These are phyloP conservation scores for Coronaproctus castanopsis DNA, from an alignment of 2,888 invertebrate genomes.

Conservation along the genomic window DNA sequence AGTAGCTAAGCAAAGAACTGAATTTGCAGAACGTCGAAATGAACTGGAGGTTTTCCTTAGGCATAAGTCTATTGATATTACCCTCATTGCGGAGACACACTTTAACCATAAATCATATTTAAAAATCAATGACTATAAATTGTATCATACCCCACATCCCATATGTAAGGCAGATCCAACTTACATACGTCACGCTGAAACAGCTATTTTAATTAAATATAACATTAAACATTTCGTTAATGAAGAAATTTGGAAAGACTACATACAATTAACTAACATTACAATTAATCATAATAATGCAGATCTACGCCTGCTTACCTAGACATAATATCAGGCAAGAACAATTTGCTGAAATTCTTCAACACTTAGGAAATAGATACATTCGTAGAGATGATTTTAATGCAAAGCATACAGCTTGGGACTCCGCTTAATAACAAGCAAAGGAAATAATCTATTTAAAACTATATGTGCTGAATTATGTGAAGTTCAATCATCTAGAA, in stretches of 20 bases:
- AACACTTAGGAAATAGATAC: background rate
- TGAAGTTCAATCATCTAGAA: background rate
- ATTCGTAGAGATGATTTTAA: background rate
- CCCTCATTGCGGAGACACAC: background rate
- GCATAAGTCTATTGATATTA: background rate
- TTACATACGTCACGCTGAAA: background rate
- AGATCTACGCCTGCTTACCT: background rate
- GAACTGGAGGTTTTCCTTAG: background rate
- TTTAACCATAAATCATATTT: background rate
- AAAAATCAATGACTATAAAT: background rate
- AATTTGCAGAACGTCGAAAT: no score
- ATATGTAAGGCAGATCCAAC: background rate
- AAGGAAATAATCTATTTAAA: background rate
- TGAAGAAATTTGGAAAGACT: no score
- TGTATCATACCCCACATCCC: background rate
- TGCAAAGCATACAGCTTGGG: background rate
- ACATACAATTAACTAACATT: no score
- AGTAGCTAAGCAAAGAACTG: no score
- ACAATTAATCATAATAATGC: no score
- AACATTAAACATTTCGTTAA: no score
- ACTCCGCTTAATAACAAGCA: background rate
- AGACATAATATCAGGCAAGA: background rate
- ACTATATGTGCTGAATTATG: background rate
- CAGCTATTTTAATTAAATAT: no score
- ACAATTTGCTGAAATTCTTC: background rate